Percentiles rank a stretch among this genome's conserved stretches.
Conservation (phyloP, 53 echinoderm and acorn worm species). For the Echinarachnius parma region DNA sequence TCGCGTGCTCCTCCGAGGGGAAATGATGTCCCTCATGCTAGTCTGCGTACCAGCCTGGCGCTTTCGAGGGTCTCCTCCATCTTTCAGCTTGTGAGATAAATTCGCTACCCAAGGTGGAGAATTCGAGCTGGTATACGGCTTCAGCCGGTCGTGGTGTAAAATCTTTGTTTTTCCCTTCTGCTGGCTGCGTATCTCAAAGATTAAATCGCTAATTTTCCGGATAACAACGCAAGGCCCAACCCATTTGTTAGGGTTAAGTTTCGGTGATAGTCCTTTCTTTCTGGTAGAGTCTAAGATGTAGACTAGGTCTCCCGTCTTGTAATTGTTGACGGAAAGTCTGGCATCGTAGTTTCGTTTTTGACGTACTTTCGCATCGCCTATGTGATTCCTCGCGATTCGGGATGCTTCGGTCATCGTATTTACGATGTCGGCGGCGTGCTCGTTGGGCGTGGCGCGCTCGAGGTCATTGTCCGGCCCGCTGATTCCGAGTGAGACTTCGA, state of each 20-base stretch:
- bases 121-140: no score
- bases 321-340: no score
- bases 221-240: slow-evolving; percentile 35
- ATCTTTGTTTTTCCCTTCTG: slow-evolving; percentile 3
- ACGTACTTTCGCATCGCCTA: background rate
- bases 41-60: background rate
- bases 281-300: slow-evolving; percentile 26
- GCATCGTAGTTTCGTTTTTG: slow-evolving; percentile 39
- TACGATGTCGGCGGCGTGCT: slow-evolving; percentile 10
- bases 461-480: background rate
- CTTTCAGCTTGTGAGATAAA: background rate
- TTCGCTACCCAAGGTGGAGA: slow-evolving; percentile 4
- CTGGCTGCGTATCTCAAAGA: slow-evolving; percentile 22
- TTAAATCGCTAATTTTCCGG: background rate
- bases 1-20: no score
- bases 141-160: slow-evolving; percentile 13
- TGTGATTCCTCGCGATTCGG: slow-evolving; percentile 8
- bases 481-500: background rate
- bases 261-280: slow-evolving; percentile 24
- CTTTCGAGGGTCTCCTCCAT: background rate
- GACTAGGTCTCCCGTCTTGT: no score
- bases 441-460: background rate
- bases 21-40: background rate
- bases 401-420: slow-evolving; percentile 4
- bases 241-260: slow-evolving; percentile 32